Evolutionary conservation across 1,140 invertebrate genomes (phyloP).

Genomic region (Drosophila takahashii): DNA sequence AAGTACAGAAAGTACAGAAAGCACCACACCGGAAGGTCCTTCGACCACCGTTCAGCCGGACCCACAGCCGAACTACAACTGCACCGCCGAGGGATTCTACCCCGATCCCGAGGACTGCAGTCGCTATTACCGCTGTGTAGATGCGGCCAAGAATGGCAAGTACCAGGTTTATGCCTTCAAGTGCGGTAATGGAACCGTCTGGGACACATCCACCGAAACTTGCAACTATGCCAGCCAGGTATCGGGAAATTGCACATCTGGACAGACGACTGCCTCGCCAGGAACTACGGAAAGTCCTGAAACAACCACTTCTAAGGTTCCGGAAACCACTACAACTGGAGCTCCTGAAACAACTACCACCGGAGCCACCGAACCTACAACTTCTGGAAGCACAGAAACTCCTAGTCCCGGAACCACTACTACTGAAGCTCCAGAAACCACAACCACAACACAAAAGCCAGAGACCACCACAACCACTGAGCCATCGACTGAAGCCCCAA

Average conservation of each 20-base stretch:
- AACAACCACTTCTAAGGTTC: conserved; percentile 51
- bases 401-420: conserved; percentile 41
- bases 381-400: conserved; percentile 17
- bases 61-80: conserved; percentile 57
- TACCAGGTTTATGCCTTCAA: conserved; percentile 87
- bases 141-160: conserved; percentile 85
- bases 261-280: conserved; percentile 49
- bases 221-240: conserved; percentile 87
- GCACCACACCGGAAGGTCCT: conserved; percentile 11
- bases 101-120: conserved; percentile 86
- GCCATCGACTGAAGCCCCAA: conserved; percentile 34
- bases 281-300: conserved; percentile 14
- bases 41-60: conserved; percentile 45
- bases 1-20: neutral
- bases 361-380: conserved; percentile 49
- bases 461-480: conserved; percentile 42
- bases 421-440: conserved; percentile 6
- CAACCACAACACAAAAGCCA: conserved; percentile 10
- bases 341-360: conserved; percentile 56
- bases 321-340: conserved; percentile 50
- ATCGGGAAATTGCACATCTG: conserved; percentile 70
- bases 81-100: conserved; percentile 65
- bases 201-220: conserved; percentile 86
- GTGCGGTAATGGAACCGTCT: conserved; percentile 88
- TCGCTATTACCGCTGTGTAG: conserved; percentile 89